Evolutionary conservation across 2,888 invertebrate genomes (phyloP).

Genomic region (Tethea ocularis): DNA sequence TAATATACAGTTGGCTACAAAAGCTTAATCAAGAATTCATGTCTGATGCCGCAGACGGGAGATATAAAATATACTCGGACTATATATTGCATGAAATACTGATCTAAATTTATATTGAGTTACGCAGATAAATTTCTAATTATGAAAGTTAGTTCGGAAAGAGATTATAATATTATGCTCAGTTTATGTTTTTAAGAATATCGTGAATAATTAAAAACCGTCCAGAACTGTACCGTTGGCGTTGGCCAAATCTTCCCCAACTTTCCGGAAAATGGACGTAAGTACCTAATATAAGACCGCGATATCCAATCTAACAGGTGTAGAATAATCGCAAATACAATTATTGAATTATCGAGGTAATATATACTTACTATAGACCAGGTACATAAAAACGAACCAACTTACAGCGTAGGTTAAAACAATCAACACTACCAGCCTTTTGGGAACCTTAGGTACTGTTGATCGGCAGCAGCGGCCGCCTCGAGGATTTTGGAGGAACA

Average conservation of each 20-base stretch:
- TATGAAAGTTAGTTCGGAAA: background rate
- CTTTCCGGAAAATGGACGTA: slow-evolving; percentile 1
- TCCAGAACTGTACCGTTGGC: background rate
- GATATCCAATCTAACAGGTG: background rate
- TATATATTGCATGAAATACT: background rate
- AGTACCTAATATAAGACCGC: background rate
- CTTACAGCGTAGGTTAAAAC: too few relatives aligned
- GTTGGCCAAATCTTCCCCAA: background rate
- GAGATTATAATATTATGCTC: background rate
- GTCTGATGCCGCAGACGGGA: background rate
- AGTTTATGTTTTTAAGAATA: background rate
- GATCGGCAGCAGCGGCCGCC: too few relatives aligned
- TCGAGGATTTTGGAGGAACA: too few relatives aligned
- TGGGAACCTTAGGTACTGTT: too few relatives aligned
- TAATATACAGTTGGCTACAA: slow-evolving; percentile 25
- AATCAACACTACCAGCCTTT: too few relatives aligned
- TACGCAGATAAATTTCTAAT: background rate
- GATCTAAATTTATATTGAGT: background rate
- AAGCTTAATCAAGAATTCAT: slow-evolving; percentile 10
- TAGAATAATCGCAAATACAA: background rate
- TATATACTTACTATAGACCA: too few relatives aligned
- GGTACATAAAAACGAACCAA: too few relatives aligned
- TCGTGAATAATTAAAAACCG: background rate
- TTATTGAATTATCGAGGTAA: background rate
- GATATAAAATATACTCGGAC: background rate